Evolutionary conservation across 92 coral and sea anemone species (phyloP).

Genomic region (Actinernus sp.): DNA sequence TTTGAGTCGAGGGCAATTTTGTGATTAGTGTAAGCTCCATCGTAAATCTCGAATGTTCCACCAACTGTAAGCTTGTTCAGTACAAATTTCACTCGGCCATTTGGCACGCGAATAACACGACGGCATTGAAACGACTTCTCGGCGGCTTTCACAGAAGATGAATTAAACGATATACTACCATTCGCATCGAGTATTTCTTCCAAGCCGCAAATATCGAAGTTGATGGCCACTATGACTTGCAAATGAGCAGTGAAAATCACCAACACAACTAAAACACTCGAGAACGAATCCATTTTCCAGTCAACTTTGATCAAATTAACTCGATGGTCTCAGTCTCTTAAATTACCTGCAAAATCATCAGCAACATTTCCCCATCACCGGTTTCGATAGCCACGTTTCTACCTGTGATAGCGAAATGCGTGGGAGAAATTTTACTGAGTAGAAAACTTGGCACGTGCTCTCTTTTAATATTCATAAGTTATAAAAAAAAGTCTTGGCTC

Average conservation of each 20-base stretch:
- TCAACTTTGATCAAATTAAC: too few species aligned
- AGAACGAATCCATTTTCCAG: neutral
- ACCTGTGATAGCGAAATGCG: too few species aligned
- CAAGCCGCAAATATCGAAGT: conserved; percentile 50
- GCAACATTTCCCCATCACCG: too few species aligned
- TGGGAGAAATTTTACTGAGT: too few species aligned
- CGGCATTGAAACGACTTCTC: conserved; percentile 24
- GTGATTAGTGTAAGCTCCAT: conserved; percentile 39
- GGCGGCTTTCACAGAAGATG: conserved; percentile 5
- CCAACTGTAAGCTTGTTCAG: conserved; percentile 13
- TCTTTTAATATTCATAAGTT: too few species aligned
- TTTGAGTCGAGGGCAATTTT: conserved; percentile 8
- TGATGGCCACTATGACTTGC: neutral
- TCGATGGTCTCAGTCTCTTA: too few species aligned
- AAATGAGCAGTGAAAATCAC: neutral
- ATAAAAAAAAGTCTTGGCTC: too few species aligned
- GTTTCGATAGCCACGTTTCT: too few species aligned
- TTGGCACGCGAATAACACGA: conserved; percentile 23
- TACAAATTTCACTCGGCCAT: conserved; percentile 27
- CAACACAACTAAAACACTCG: neutral
- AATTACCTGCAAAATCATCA: too few species aligned
- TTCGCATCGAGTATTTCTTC: conserved; percentile 25
- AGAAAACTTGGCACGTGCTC: too few species aligned
- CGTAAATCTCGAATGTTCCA: conserved; percentile 39
- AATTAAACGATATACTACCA: conserved; percentile 35